Percentiles rank a stretch among this genome's conserved stretches.
These are phyloP conservation scores for Melanocharis versteri DNA, from an alignment of 2,113 vertebrate species.

Conservation along the genomic window DNA sequence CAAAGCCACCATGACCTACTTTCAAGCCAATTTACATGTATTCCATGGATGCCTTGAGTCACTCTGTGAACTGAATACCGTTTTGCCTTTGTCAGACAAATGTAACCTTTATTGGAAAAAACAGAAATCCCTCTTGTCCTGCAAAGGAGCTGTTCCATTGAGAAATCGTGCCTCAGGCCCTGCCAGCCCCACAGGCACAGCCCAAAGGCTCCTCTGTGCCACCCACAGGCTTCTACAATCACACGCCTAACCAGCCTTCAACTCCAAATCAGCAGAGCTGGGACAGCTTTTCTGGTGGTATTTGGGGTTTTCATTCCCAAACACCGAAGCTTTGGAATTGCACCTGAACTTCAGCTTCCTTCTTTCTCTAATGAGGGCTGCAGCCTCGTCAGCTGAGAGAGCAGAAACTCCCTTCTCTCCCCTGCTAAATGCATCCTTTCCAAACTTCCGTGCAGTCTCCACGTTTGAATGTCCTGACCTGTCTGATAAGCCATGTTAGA, in stretches of 20 bases:
- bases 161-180: not conserved
- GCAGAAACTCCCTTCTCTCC: not conserved
- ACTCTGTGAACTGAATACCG: not conserved
- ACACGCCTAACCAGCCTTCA: rapidly evolving
- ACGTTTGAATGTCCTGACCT: rapidly evolving
- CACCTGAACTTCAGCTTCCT: not conserved
- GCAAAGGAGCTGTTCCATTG: not conserved
- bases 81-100: slow-evolving; percentile 23
- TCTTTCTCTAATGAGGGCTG: rapidly evolving
- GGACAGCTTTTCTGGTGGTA: too few relatives aligned
- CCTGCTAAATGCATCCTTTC: not conserved
- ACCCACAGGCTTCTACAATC: not conserved
- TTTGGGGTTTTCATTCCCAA: not conserved
- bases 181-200: rapidly evolving
- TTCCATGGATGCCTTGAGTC: slow-evolving; percentile 14
- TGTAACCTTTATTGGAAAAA: not conserved
- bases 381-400: not conserved
- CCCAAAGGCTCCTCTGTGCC: not conserved
- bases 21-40: slow-evolving; percentile 33
- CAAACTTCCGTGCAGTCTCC: rapidly evolving
- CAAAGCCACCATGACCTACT: slow-evolving; percentile 40
- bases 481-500: rapidly evolving
- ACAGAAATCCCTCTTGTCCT: not conserved
- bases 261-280: not conserved
- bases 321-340: not conserved